phyloP scores from a whole-genome alignment of 2,888 invertebrate genomes.

The Peribatodes rhomboidaria region DNA sequence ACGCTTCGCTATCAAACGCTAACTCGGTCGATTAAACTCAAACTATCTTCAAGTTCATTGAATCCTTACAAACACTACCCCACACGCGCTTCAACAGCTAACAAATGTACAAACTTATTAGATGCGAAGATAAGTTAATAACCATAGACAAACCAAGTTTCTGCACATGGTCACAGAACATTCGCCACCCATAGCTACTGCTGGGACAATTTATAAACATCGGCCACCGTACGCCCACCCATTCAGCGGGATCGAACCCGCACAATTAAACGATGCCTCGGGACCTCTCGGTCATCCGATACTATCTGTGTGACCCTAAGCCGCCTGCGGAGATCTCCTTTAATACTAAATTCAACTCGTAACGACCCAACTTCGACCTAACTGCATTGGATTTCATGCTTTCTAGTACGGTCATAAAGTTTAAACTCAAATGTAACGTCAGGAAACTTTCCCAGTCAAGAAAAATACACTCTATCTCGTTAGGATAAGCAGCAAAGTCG shows the following conservation, averaged over 20 bases:
- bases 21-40: too few relatives aligned
- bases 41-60: neutral
- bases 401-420: neutral
- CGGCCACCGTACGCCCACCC: slow-evolving; percentile 74
- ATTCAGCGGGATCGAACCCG: slow-evolving; percentile 71
- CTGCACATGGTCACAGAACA: slow-evolving; percentile 49
- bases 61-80: neutral
- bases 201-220: slow-evolving; percentile 71
- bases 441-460: neutral
- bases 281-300: slow-evolving; percentile 75
- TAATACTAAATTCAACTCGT: slow-evolving; percentile 38
- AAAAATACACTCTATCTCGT: slow-evolving; percentile 25
- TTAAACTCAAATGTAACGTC: slow-evolving; percentile 22
- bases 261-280: slow-evolving; percentile 78
- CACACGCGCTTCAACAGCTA: neutral
- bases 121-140: slow-evolving; percentile 23
- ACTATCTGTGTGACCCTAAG: slow-evolving; percentile 71
- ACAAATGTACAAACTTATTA: slow-evolving; percentile 31
- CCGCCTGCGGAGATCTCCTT: slow-evolving; percentile 68
- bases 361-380: slow-evolving; percentile 41
- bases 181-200: slow-evolving; percentile 74
- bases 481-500: slow-evolving; percentile 8
- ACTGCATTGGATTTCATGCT: slow-evolving; percentile 25
- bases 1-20: too few relatives aligned
- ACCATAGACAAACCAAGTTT: slow-evolving; percentile 12